Conservation (phyloP, 1,140 invertebrate species). For the Phortica variegata region DNA sequence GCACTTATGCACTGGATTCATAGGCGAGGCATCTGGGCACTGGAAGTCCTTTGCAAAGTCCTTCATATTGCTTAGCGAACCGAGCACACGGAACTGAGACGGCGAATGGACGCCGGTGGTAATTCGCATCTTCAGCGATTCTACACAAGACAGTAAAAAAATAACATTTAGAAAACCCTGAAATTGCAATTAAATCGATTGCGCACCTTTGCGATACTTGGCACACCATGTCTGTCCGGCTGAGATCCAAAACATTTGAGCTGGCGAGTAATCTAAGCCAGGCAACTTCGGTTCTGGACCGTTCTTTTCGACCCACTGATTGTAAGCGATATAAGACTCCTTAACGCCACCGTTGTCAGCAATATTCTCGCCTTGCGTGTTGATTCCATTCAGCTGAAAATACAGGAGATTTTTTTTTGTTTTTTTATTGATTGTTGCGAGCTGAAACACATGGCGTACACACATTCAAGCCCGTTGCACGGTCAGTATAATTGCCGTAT, state of each 20-base stretch:
- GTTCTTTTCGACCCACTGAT: constrained; percentile 68
- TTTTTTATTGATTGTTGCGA: neutral
- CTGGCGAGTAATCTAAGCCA: constrained; percentile 67
- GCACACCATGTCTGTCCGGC: constrained; percentile 66
- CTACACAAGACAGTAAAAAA: constrained; percentile 47
- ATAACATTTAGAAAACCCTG: neutral
- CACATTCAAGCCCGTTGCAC: constrained; percentile 71
- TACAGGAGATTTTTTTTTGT: neutral
- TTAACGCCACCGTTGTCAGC: constrained; percentile 89
- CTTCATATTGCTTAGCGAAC: constrained; percentile 85
- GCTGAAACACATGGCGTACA: constrained; percentile 17
- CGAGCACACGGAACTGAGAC: constrained; percentile 79
- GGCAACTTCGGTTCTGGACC: constrained; percentile 67
- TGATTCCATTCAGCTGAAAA: constrained; percentile 78
- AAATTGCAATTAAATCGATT: constrained; percentile 18
- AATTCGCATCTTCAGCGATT: constrained; percentile 72
- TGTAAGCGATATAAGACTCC: constrained; percentile 81
- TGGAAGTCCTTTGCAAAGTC: constrained; percentile 87
- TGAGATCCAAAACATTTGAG: constrained; percentile 74
- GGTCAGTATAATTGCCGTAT: constrained; percentile 79
- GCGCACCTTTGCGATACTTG: constrained; percentile 58
- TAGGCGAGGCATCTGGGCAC: constrained; percentile 75
- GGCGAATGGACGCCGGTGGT: constrained; percentile 78
- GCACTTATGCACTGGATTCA: constrained; percentile 90
- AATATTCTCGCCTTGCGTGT: constrained; percentile 90